Conservation (phyloP, 2,113 vertebrate species). For the Misgurnus anguillicaudatus region DNA sequence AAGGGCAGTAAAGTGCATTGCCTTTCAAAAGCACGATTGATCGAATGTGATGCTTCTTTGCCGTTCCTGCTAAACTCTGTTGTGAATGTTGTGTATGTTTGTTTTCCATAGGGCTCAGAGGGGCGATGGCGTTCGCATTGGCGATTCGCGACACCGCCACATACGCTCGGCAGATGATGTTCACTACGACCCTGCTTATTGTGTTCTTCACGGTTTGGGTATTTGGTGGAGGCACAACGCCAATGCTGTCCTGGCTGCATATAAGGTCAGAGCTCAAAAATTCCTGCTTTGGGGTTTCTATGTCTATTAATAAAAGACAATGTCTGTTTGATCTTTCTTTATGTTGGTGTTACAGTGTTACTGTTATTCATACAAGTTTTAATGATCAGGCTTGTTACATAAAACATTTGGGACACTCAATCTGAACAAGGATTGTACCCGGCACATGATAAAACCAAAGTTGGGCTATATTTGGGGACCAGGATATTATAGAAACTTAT, state of each 20-base stretch:
- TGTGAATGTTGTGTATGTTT: conserved; percentile 32
- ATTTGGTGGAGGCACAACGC: conserved; percentile 93
- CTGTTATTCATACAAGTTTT: too few species aligned
- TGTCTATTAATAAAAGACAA: not conserved
- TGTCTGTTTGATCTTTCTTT: not conserved
- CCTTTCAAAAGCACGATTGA: not conserved
- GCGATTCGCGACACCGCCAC: conserved; percentile 95
- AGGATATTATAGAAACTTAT: too few species aligned
- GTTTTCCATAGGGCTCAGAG: conserved; percentile 81
- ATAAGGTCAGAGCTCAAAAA: conserved; percentile 81
- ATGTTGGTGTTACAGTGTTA: not conserved
- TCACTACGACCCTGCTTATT: conserved; percentile 95
- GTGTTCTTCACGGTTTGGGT: conserved; percentile 99
- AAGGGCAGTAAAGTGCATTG: conserved; percentile 24
- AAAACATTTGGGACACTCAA: too few species aligned
- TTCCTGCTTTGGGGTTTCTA: not conserved
- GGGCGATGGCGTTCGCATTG: conserved; percentile 95
- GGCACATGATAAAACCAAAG: too few species aligned
- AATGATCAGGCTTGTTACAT: too few species aligned
- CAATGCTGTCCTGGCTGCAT: conserved; percentile 95
- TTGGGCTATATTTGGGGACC: too few species aligned
- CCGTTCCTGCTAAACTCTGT: not conserved
- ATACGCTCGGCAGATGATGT: conserved; percentile 96
- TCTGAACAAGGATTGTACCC: too few species aligned
- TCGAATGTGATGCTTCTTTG: not conserved